Evolutionary conservation across 2,797 vertebrate genomes (phyloP).

Genomic region (Mycteria americana): DNA sequence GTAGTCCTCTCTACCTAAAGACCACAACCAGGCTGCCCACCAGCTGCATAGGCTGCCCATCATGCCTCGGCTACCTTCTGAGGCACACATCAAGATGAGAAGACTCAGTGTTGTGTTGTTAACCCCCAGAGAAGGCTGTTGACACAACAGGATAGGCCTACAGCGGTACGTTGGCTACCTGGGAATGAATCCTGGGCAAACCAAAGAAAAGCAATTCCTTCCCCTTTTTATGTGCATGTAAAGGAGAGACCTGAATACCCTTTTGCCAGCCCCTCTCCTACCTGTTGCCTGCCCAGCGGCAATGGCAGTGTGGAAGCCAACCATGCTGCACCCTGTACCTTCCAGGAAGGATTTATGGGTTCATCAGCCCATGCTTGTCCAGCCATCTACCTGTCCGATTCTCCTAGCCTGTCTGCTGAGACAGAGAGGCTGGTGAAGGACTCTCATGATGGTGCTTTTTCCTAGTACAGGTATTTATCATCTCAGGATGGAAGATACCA

Average conservation of each 20-base stretch:
- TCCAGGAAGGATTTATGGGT: not conserved
- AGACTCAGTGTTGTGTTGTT: not conserved
- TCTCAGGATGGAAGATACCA: not conserved
- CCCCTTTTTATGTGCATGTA: not conserved
- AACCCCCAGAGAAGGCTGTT: not conserved
- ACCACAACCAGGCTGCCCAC: not conserved
- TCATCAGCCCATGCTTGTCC: not conserved
- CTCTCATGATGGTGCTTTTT: not conserved
- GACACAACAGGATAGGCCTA: too few species aligned
- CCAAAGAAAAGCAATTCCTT: not conserved
- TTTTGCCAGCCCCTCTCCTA: rapidly evolving
- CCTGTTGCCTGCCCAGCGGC: not conserved
- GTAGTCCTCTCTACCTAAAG: not conserved
- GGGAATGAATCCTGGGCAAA: not conserved
- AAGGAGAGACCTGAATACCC: not conserved
- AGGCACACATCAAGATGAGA: rapidly evolving
- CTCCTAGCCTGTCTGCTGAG: not conserved
- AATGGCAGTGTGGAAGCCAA: not conserved
- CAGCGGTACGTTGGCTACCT: rapidly evolving
- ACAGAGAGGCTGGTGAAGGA: not conserved
- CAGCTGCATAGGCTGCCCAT: too few species aligned
- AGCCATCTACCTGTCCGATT: not conserved
- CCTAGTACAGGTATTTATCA: not conserved
- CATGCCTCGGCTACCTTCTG: rapidly evolving
- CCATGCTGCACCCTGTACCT: rapidly evolving